Conservation (phyloP, 1,140 invertebrate genomes). For the Formica selysi region DNA sequence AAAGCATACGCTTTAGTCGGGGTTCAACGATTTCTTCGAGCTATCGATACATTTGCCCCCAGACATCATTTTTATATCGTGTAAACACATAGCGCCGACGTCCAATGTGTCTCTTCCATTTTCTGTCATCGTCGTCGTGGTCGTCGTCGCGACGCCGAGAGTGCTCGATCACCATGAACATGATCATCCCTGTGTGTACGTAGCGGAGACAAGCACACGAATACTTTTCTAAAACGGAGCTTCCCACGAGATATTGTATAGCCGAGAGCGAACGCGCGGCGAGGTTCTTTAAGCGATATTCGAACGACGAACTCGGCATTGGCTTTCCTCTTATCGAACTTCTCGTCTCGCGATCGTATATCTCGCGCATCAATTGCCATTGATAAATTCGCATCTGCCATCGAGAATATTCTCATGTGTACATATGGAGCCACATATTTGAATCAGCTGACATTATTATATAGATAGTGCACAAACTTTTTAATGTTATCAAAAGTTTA, state of each 20-base stretch:
- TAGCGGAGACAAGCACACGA: background rate
- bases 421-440: background rate
- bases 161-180: constrained; percentile 62
- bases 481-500: background rate
- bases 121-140: constrained; percentile 39
- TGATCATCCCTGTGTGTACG: background rate
- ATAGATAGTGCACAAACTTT: background rate
- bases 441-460: constrained; percentile 6
- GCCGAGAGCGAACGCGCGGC: constrained; percentile 66
- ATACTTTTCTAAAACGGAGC: constrained; percentile 48
- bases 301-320: constrained; percentile 61
- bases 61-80: constrained; percentile 18
- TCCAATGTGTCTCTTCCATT: constrained; percentile 59
- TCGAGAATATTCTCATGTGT: too few relatives aligned
- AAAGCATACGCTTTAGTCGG: background rate
- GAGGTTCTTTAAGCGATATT: constrained; percentile 16
- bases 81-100: constrained; percentile 60
- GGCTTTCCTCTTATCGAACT: constrained; percentile 68
- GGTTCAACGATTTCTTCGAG: constrained; percentile 33
- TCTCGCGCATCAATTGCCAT: constrained; percentile 58
- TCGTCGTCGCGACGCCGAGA: constrained; percentile 62
- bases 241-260: constrained; percentile 75
- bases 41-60: constrained; percentile 20
- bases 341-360: constrained; percentile 66
- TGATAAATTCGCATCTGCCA: background rate